Evolutionary conservation across 2,113 vertebrate genomes (phyloP), one percentile per base, ranked within the genome.

Genomic region (Campylomormyrus numenius): DNA sequence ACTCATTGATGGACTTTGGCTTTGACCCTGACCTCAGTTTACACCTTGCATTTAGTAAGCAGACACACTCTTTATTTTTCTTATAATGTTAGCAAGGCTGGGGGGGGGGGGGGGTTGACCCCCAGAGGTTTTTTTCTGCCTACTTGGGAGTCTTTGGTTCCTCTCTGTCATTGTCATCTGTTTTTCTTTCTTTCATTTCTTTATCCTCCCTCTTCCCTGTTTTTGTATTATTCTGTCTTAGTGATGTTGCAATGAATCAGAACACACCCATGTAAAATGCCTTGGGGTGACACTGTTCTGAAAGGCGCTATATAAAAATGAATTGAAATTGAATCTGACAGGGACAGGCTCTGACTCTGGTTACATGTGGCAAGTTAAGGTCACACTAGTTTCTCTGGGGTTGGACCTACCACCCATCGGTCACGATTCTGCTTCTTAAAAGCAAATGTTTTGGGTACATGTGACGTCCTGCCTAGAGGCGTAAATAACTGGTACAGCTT

Each of bases 401-500:
- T 39, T 77, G 1, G 35, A 7, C 70, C 11, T 39, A 31, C 0
- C 27, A 17, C 11, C 31, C 70, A 17, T 39, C 5, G 31, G 74
- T 77, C 35, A 39, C 11, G 17, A 70, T 66, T 66, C 62, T 27
- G 9, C 62, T 27, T 27, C 9, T 66, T 27, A 66, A 66, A 66
- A 27, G n/a, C 62, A 27, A n/a, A 31, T 19, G 62, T 70, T 70
- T 70, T 70, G 62, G 8, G 27, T 70, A 4, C 62, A 70, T 31
- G 62, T 70, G 27, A 70, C 10, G 10, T 70, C n/a, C n/a, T 70
- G 3, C 10, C 27, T 70, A 3, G 62, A 80, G 13, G 74, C 11
- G 0, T 42, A 80, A n/a, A 39, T 35, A 39, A 35, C 31, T 6
- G 92, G 91, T 91, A 92, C 91, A 93, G 91, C 91, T 92, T 92